Conservation (phyloP, 2,888 invertebrate genomes). For the Notodonta dromedarius region DNA sequence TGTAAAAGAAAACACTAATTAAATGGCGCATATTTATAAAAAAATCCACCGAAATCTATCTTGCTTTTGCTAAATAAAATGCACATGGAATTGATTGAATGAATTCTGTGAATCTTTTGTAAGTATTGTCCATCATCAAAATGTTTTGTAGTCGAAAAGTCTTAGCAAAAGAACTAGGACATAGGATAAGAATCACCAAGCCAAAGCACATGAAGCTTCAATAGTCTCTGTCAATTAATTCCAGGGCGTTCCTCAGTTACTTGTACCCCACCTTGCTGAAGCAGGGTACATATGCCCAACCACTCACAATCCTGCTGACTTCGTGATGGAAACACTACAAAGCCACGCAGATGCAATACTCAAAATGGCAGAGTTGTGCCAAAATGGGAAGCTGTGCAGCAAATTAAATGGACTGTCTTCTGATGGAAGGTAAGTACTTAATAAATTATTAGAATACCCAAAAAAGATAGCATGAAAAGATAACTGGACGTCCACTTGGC, state of each 20-base stretch:
- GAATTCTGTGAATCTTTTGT: no score
- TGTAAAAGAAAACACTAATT: no score
- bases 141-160: no score
- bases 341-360: slow-evolving; percentile 56
- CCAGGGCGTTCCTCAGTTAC: slow-evolving; percentile 87
- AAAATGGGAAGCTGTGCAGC: slow-evolving; percentile 71
- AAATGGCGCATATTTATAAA: no score
- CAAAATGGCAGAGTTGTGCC: slow-evolving; percentile 68
- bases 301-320: slow-evolving; percentile 92
- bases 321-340: slow-evolving; percentile 76
- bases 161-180: no score
- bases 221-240: slow-evolving; percentile 50
- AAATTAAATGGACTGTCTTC: slow-evolving; percentile 57
- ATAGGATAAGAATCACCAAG: no score
- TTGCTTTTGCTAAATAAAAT: not conserved
- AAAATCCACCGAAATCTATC: no score
- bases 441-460: no score
- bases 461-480: no score
- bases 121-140: no score
- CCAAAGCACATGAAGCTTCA: no score
- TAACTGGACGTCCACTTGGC: no score
- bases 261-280: slow-evolving; percentile 88
- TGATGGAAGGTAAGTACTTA: not conserved
- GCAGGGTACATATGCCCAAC: slow-evolving; percentile 88
- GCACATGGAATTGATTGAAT: not conserved